A percentile compares a stretch with the other conserved stretches of the same genome.
phyloP scores from a whole-genome alignment of 2,888 invertebrate genomes.

The Abrostola triplasia region DNA sequence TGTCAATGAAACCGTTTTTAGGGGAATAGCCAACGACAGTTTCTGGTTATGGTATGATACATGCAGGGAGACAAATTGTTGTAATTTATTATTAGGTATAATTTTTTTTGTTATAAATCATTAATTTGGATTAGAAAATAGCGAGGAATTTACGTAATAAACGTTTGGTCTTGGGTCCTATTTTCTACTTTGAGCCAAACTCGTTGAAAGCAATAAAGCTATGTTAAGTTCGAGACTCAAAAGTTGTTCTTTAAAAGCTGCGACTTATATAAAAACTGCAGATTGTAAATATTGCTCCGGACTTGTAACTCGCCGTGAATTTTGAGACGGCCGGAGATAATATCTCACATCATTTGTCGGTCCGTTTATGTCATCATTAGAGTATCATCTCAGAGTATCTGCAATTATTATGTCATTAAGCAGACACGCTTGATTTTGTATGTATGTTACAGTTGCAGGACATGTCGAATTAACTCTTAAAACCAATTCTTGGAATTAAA shows the following conservation, averaged over 20 bases:
- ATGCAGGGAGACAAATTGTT: neutral
- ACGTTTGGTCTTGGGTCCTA: no score
- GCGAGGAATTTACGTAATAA: no score
- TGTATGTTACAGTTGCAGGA: no score
- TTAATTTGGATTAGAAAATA: no score
- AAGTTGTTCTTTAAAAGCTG: no score
- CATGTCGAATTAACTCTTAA: no score
- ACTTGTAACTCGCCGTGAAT: constrained; percentile 10
- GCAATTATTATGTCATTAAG: constrained; percentile 39
- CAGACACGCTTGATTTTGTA: neutral
- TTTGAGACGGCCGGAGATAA: constrained; percentile 13
- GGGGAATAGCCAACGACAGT: constrained; percentile 28
- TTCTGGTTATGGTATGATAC: constrained; percentile 14
- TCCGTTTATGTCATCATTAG: constrained; percentile 20
- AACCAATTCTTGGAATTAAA: no score
- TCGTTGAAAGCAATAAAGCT: no score
- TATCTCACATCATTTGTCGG: constrained; percentile 30
- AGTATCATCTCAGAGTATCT: constrained; percentile 26
- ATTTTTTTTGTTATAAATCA: neutral
- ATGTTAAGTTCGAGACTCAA: no score
- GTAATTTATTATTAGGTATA: neutral
- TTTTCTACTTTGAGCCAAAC: no score
- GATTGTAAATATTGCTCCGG: no score
- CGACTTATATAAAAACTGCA: no score
- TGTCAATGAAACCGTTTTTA: constrained; percentile 50